phyloP scores from a whole-genome alignment of 2,797 vertebrate genomes.

The Chanos chanos region DNA sequence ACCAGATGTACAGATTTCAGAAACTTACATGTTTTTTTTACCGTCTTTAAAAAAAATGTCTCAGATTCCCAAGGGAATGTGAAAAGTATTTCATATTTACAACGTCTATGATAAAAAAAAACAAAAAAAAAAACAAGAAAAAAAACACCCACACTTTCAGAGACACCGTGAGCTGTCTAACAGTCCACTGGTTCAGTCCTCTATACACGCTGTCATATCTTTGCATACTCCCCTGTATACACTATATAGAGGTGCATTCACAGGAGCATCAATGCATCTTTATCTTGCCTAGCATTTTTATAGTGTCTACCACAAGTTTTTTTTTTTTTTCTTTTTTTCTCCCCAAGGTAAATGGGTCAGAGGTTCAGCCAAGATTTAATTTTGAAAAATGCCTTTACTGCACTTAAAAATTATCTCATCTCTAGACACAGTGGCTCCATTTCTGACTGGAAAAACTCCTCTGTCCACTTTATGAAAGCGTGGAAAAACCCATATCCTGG shows the following conservation, averaged over 20 bases:
- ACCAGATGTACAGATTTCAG: too few species aligned
- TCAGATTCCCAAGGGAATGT: too few species aligned
- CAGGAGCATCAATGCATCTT: conserved; percentile 48
- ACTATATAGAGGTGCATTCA: conserved; percentile 49
- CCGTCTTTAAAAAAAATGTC: too few species aligned
- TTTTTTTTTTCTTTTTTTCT: neutral
- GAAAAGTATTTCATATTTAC: too few species aligned
- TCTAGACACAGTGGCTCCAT: conserved; percentile 81
- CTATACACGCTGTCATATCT: neutral
- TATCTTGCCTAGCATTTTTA: conserved; percentile 29
- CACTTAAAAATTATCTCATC: conserved; percentile 71
- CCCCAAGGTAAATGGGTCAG: conserved; percentile 40
- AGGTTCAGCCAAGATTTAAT: conserved; percentile 53
- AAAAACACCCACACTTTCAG: too few species aligned
- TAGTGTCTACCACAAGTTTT: conserved; percentile 7
- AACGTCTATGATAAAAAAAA: too few species aligned
- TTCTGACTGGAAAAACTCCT: conserved; percentile 83
- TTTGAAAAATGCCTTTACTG: conserved; percentile 63
- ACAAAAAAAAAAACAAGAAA: too few species aligned
- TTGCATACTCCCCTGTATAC: conserved; percentile 28
- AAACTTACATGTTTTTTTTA: too few species aligned
- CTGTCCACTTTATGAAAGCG: conserved; percentile 78
- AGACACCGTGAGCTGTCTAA: too few species aligned
- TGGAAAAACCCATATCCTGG: conserved; percentile 89
- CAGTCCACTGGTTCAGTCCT: neutral